These are phyloP conservation scores for Rhyacophila evoluta DNA, from an alignment of 2,888 invertebrate genomes.

Conservation along the genomic window DNA sequence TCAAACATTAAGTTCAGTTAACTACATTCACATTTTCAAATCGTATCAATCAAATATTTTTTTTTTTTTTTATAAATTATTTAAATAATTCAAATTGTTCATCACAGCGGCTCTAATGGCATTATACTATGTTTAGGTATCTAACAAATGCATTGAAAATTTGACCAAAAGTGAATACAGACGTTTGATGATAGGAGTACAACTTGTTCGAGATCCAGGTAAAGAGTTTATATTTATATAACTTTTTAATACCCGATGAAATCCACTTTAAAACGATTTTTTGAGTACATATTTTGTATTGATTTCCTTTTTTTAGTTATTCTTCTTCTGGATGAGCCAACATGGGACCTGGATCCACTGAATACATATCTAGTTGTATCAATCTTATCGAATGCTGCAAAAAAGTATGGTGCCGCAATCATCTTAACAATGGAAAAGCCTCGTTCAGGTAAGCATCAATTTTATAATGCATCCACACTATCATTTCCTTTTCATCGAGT, in stretches of 20 bases:
- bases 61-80: too few relatives aligned
- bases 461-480: too few relatives aligned
- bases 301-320: conserved; percentile 73
- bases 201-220: conserved; percentile 95
- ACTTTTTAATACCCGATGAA: too few relatives aligned
- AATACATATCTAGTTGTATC: conserved; percentile 96
- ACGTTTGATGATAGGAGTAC: conserved; percentile 90
- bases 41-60: too few relatives aligned
- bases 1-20: too few relatives aligned
- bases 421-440: conserved; percentile 94
- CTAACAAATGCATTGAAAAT: conserved; percentile 84
- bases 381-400: conserved; percentile 89
- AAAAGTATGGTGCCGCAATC: conserved; percentile 91
- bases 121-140: conserved; percentile 72
- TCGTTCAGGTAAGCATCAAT: conserved; percentile 73
- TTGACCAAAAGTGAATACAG: conserved; percentile 91
- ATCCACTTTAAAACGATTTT: too few relatives aligned
- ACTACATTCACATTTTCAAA: too few relatives aligned
- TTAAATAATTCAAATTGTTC: too few relatives aligned
- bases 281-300: too few relatives aligned
- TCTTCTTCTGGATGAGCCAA: conserved; percentile 92
- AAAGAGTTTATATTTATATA: conserved; percentile 56
- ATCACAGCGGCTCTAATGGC: too few relatives aligned
- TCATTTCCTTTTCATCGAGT: too few relatives aligned
- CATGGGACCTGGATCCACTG: conserved; percentile 93